Evolutionary conservation across 1,140 invertebrate genomes (phyloP).

Genomic region (Drosophila watanabei): DNA sequence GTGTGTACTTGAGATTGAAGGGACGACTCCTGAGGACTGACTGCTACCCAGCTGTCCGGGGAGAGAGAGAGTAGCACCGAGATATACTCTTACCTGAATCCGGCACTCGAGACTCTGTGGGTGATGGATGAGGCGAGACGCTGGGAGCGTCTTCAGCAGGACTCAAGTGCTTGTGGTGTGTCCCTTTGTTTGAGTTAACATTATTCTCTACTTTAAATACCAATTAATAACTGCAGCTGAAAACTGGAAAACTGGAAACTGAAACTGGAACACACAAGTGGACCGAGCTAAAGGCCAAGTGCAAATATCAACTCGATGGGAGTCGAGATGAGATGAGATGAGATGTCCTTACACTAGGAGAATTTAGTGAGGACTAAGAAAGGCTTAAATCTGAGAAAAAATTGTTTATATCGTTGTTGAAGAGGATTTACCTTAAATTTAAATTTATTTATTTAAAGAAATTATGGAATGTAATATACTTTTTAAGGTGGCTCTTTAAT

Average conservation of each 20-base stretch:
- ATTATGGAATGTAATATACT: too few species aligned
- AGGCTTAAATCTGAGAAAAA: too few species aligned
- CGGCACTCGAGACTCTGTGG: constrained; percentile 74
- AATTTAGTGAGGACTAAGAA: background rate
- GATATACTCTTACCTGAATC: constrained; percentile 51
- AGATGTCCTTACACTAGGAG: constrained; percentile 24
- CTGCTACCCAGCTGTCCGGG: constrained; percentile 49
- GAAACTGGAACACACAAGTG: constrained; percentile 82
- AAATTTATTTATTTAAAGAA: background rate
- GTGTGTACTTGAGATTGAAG: constrained; percentile 62
- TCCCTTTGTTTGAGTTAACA: constrained; percentile 78
- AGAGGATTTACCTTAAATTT: too few species aligned
- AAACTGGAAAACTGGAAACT: constrained; percentile 48
- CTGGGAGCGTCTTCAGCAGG: constrained; percentile 22
- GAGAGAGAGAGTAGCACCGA: constrained; percentile 7
- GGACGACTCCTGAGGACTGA: constrained; percentile 7
- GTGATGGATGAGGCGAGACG: constrained; percentile 71
- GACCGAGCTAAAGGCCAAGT: constrained; percentile 49
- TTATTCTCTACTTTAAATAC: constrained; percentile 84
- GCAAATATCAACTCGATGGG: constrained; percentile 60
- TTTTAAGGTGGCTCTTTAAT: too few species aligned
- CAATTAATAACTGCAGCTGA: constrained; percentile 81
- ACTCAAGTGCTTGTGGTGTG: constrained; percentile 74
- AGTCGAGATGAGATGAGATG: background rate
- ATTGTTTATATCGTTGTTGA: too few species aligned